These are phyloP conservation scores for Bursaphelenchus okinawaensis DNA, from an alignment of 2,888 invertebrate genomes.

Conservation along the genomic window DNA sequence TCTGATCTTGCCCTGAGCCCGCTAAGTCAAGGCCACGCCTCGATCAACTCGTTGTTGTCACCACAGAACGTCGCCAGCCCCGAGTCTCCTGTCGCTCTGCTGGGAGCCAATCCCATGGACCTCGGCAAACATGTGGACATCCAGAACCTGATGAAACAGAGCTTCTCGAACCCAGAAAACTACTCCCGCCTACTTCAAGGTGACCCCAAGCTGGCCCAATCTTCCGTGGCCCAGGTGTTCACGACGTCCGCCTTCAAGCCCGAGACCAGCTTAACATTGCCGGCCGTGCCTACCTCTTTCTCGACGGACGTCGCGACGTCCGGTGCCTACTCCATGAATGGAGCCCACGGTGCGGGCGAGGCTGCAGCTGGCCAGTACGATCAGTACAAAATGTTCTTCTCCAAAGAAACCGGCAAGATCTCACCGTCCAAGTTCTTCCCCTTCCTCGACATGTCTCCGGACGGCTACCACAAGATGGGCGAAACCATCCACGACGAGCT, in stretches of 20 bases:
- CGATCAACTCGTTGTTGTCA: not conserved
- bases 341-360: too few species aligned
- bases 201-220: not conserved
- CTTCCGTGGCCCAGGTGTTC: not conserved
- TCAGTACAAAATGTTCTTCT: not conserved
- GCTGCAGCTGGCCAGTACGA: too few species aligned
- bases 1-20: not conserved
- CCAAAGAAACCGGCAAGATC: not conserved
- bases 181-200: not conserved
- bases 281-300: not conserved
- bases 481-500: slow-evolving; percentile 20
- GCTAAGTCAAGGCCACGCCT: not conserved
- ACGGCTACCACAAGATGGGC: slow-evolving; percentile 13
- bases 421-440: not conserved
- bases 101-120: not conserved
- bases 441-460: slow-evolving; percentile 3
- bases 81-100: not conserved
- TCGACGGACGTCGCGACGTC: not conserved
- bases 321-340: not conserved
- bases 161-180: not conserved
- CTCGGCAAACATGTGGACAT: not conserved
- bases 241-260: not conserved
- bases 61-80: not conserved
- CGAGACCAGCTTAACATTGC: not conserved
- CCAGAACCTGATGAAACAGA: not conserved